phyloP scores from a whole-genome alignment of 2,113 vertebrate species.

The Melierax canorus region DNA sequence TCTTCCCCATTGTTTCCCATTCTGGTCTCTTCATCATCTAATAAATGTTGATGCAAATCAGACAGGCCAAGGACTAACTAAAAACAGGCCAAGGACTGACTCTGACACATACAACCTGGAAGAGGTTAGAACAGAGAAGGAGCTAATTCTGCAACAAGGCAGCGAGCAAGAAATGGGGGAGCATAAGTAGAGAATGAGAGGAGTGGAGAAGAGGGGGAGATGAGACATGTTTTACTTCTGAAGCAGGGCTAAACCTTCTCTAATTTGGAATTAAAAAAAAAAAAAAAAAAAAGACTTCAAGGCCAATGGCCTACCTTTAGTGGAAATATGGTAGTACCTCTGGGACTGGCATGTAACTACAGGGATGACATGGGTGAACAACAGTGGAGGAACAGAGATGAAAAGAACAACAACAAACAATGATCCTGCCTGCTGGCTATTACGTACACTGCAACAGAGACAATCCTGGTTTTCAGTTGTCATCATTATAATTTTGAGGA shows the following conservation, averaged over 20 bases:
- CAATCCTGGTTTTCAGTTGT: background rate
- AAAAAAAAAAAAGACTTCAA: background rate
- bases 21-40: background rate
- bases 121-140: background rate
- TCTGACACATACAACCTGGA: background rate
- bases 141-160: background rate
- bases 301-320: background rate
- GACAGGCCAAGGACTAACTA: background rate
- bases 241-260: background rate
- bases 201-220: background rate
- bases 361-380: background rate
- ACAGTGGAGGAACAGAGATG: background rate
- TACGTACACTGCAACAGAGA: background rate
- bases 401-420: background rate
- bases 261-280: background rate
- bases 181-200: background rate
- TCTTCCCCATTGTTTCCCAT: background rate
- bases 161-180: background rate
- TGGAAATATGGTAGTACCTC: background rate
- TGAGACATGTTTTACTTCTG: background rate
- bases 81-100: background rate
- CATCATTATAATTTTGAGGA: background rate
- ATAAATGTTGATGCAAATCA: background rate
- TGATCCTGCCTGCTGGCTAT: background rate
- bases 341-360: background rate